Evolutionary conservation across 2,888 invertebrate species (phyloP).

Genomic region (Acanthopleura granulata): DNA sequence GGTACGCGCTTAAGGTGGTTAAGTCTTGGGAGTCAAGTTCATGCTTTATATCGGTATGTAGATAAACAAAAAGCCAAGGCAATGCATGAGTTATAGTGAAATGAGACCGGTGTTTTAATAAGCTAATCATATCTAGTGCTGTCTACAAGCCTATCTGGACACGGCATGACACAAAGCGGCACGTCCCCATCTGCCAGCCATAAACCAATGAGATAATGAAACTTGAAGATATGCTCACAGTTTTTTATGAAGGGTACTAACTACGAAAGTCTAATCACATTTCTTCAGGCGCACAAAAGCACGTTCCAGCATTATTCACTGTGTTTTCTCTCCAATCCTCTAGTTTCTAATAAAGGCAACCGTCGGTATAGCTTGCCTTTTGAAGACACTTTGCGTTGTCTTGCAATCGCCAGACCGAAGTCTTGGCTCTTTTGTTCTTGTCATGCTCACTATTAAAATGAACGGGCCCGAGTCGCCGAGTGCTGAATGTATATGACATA

Average conservation of each 20-base stretch:
- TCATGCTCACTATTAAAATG: not conserved
- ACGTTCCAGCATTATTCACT: not conserved
- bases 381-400: not conserved
- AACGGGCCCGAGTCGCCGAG: not conserved
- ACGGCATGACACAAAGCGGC: no score
- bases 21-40: no score
- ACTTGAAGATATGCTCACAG: not conserved
- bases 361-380: not conserved
- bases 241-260: conserved; percentile 7
- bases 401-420: not conserved
- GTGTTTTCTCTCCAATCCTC: not conserved
- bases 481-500: not conserved
- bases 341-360: not conserved
- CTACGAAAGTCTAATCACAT: conserved; percentile 1
- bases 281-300: not conserved
- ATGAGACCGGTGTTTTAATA: no score
- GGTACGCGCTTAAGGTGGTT: no score
- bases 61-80: no score
- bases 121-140: no score
- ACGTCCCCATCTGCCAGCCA: no score
- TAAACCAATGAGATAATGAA: not conserved
- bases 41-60: no score
- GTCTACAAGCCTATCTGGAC: no score
- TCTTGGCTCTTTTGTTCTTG: not conserved
- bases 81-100: no score